A percentile compares a stretch with the other conserved stretches of the same genome.
phyloP scores from a whole-genome alignment of 2,888 invertebrate genomes.

The Elegia similella region DNA sequence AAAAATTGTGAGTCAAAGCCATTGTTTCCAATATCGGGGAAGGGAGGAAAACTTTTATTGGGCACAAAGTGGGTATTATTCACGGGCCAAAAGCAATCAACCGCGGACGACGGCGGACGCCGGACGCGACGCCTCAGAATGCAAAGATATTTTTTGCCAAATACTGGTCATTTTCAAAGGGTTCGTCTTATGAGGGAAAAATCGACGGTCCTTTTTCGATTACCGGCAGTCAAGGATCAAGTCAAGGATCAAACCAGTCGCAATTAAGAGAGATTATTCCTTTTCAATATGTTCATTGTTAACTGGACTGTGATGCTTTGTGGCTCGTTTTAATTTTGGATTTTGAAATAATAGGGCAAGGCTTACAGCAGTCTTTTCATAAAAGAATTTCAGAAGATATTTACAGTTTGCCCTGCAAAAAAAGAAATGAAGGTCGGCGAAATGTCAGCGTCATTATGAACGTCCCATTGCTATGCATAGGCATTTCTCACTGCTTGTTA shows the following conservation, averaged over 20 bases:
- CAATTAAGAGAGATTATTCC: slow-evolving; percentile 68
- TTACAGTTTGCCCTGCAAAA: too few relatives aligned
- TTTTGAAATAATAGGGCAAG: background rate
- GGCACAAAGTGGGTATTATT: slow-evolving; percentile 79
- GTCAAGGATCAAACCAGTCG: slow-evolving; percentile 62
- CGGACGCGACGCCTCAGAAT: slow-evolving; percentile 74
- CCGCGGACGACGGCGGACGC: slow-evolving; percentile 51
- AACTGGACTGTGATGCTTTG: slow-evolving; percentile 26
- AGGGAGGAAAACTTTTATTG: slow-evolving; percentile 75
- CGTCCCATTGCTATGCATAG: too few relatives aligned
- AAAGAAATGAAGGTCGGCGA: too few relatives aligned
- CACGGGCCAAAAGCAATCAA: slow-evolving; percentile 71
- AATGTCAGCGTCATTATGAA: too few relatives aligned
- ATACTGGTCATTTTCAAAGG: slow-evolving; percentile 75
- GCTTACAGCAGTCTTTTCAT: background rate
- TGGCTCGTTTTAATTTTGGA: slow-evolving; percentile 21
- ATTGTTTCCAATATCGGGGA: slow-evolving; percentile 76
- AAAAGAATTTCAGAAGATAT: background rate
- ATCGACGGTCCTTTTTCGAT: slow-evolving; percentile 68
- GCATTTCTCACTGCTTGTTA: too few relatives aligned
- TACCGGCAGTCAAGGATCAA: slow-evolving; percentile 64
- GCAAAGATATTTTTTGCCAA: slow-evolving; percentile 77
- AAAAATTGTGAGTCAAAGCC: slow-evolving; percentile 74
- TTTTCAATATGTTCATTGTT: slow-evolving; percentile 36
- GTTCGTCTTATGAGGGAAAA: slow-evolving; percentile 67